Evolutionary conservation across 2,888 invertebrate genomes (phyloP), one percentile per base, ranked within the genome.

Genomic region (Amblyjoppa proteus): DNA sequence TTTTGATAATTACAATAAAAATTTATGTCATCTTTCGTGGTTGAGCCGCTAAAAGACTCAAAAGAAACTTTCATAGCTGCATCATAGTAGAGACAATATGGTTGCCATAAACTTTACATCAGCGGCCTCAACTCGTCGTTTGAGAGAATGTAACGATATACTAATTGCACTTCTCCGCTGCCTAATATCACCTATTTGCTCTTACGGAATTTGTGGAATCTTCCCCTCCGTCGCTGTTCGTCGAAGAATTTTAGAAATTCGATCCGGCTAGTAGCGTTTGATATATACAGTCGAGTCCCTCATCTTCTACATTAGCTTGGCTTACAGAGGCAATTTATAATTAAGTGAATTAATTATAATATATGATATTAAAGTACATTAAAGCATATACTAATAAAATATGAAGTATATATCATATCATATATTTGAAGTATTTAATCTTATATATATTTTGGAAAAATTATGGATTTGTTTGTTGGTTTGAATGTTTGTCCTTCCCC

Each of bases 241-340:
- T 53, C 56, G 28, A 56, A 58, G 77, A 66, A 77, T 69, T 13
- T 58, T 9, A 45, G 56, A 70, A 45, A 70, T 53, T 70, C 13
- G 28, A 64, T 64, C 49, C 51, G 64, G 34, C n/a, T 64, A n/a
- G 41, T 25, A 9, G 25, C 34, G 25, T 16, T 13, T 0, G 6
- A 58, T 38, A 34, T 20, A 66, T 25, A 53, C 53, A 51, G 16
- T 66, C 41, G 41, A 70, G 5, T 61, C 28, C 16, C 9, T 56
- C 75, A 16, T 20, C 5, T 13, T 16, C 53, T 16, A 51, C 20
- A 13, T 49, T 49, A 25, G 61, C 34, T 20, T 25, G 41, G 41
- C 41, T 41, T 41, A 41, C 41, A 11, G 41, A 41, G 7, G 9
- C 0, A 41, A 41, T 9, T 41, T 9, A 41, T 41, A 41, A 41